Conservation (phyloP, 2,888 invertebrate genomes). For the Drosophila kambysellisi region DNA sequence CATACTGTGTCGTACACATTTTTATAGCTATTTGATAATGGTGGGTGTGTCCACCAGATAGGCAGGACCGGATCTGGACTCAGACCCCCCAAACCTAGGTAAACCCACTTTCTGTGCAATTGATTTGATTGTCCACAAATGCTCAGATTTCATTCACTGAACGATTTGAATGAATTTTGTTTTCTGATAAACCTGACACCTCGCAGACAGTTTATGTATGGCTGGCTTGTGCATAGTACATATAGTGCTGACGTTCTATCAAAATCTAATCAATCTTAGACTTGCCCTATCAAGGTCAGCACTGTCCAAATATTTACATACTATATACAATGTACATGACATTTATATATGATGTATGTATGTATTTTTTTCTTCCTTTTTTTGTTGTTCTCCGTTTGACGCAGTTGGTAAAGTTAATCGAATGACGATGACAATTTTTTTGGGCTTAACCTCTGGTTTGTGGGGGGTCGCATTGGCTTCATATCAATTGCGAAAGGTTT, state of each 20-base stretch:
- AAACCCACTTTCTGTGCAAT: background rate
- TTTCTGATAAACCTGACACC: slow-evolving; percentile 37
- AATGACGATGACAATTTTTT: slow-evolving; percentile 16
- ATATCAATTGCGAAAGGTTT: slow-evolving; percentile 18
- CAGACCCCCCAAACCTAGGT: background rate
- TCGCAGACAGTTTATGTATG: background rate
- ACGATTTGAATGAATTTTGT: slow-evolving; percentile 2
- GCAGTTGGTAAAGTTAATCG: slow-evolving; percentile 47
- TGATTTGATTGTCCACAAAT: background rate
- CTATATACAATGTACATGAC: slow-evolving; percentile 6
- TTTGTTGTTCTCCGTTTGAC: slow-evolving; percentile 41
- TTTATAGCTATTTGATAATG: background rate
- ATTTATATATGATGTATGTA: slow-evolving; percentile 6
- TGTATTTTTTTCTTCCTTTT: background rate
- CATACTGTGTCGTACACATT: background rate
- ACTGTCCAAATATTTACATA: slow-evolving; percentile 20
- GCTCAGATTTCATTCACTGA: slow-evolving; percentile 13
- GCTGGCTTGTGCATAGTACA: background rate
- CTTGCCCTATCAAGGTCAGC: slow-evolving; percentile 56
- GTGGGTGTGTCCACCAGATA: slow-evolving; percentile 36
- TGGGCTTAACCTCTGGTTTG: background rate
- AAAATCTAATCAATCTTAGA: slow-evolving; percentile 57
- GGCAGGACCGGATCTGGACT: slow-evolving; percentile 5
- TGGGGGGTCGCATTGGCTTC: slow-evolving; percentile 30
- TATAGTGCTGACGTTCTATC: slow-evolving; percentile 17